Evolutionary conservation across 2,113 vertebrate genomes (phyloP).

Genomic region (Rhadina sibilatrix): DNA sequence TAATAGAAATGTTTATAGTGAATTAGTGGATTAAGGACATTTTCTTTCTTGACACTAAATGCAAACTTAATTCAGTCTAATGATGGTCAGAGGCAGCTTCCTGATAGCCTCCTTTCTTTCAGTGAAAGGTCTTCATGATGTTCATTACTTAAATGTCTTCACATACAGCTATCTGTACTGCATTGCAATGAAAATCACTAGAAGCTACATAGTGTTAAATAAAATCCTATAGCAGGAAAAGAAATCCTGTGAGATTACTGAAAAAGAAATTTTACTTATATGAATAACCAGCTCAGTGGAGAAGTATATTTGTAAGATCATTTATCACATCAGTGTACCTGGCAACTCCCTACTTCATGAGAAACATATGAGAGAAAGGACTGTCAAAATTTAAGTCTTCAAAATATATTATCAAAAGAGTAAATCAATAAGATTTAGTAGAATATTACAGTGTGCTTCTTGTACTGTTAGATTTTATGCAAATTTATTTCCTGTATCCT

Average conservation of each 20-base stretch:
- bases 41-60: neutral
- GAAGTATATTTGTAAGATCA: neutral
- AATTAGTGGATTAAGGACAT: neutral
- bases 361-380: neutral
- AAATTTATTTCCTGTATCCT: neutral
- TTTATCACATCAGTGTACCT: conserved; percentile 5
- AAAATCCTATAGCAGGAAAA: neutral
- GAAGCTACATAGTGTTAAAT: neutral
- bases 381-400: neutral
- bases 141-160: neutral
- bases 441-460: neutral
- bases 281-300: neutral
- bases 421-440: neutral
- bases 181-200: conserved; percentile 4
- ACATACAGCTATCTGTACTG: neutral
- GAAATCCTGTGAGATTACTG: neutral
- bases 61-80: neutral
- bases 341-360: neutral
- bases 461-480: neutral
- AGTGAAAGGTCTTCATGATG: neutral
- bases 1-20: neutral
- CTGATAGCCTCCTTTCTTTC: neutral
- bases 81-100: neutral
- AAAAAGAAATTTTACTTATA: neutral
- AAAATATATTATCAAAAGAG: neutral